Percentiles rank a stretch among this genome's conserved stretches.
These are phyloP conservation scores for Saguinus midas DNA, from an alignment of 2,113 vertebrate species.

Conservation along the genomic window DNA sequence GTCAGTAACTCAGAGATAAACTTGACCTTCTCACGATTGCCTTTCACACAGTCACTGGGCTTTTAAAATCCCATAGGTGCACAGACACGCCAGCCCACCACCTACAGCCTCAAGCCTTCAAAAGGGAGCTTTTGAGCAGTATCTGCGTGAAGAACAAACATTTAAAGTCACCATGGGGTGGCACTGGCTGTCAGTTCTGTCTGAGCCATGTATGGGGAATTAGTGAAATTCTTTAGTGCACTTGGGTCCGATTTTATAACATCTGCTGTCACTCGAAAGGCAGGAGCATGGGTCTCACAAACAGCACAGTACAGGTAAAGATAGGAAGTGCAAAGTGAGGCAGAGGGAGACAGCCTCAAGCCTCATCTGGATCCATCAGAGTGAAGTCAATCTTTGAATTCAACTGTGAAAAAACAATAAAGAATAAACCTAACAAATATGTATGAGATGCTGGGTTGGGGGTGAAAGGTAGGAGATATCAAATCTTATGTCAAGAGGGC, in stretches of 20 bases:
- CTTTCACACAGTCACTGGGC: fast-evolving
- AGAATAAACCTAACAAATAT: fast-evolving
- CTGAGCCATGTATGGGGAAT: fast-evolving
- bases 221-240: fast-evolving
- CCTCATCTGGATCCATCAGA: background rate
- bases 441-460: too few relatives aligned
- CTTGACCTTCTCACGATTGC: background rate
- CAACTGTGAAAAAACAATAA: background rate
- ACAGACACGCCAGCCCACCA: background rate
- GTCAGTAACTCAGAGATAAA: fast-evolving
- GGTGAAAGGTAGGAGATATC: background rate
- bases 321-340: fast-evolving
- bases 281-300: fast-evolving
- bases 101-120: background rate
- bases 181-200: fast-evolving
- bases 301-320: too few relatives aligned
- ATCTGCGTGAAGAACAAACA: background rate
- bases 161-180: background rate
- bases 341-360: fast-evolving
- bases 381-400: background rate
- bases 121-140: fast-evolving
- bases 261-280: fast-evolving
- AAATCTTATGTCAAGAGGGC: background rate
- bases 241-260: fast-evolving
- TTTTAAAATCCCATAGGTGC: background rate